Evolutionary conservation across 2,113 vertebrate genomes (phyloP), one percentile per base, ranked within the genome.

Genomic region (Neogale vison): DNA sequence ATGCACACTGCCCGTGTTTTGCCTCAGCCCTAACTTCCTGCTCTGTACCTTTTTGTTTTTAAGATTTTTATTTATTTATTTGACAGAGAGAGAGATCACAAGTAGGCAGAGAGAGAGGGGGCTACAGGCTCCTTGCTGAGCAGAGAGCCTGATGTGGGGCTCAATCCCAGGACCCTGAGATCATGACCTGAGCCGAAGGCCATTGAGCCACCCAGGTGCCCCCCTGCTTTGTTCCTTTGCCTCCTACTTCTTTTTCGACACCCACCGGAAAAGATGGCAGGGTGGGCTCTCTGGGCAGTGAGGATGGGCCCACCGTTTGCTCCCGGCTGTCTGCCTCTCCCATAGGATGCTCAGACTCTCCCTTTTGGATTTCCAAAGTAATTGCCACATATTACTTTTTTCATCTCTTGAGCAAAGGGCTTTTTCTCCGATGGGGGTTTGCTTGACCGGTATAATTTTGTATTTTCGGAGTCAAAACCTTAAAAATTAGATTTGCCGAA

Each of bases 311-410:
- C 26, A 26, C 34, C 47, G 24, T 71, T 45, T 83, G 42, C 23
- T 36, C 65, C 69, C 14, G 20, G 65, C 26, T 36, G 31, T 36
- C 29, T 92, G 59, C 82, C 34, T 67, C 47, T 80, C 61, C 26
- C 47, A 57, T 57, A 81, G 50, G 42, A 69, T 4, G 39, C 59
- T 52, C 50, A 50, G 72, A 57, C 31, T 83, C 61, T n/a, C n/a
- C n/a, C 61, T 77, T 95, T 92, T 80, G 6, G 83, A 63, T 26
- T 85, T 94, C 59, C 93, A 45, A 82, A 77, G 65, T n/a, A 57
- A 81, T 85, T 45, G 47, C n/a, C 69, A 57, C 61, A 3, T 4
- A 4, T 61, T 93, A 57, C 42, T 47, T 88, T 94, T 88, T 20
- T 80, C 21, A 47, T 13, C 63, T 63, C n/a, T 92, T 92, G 14